Evolutionary conservation across 1,140 invertebrate genomes (phyloP).

Genomic region (Sycobia sp.): DNA sequence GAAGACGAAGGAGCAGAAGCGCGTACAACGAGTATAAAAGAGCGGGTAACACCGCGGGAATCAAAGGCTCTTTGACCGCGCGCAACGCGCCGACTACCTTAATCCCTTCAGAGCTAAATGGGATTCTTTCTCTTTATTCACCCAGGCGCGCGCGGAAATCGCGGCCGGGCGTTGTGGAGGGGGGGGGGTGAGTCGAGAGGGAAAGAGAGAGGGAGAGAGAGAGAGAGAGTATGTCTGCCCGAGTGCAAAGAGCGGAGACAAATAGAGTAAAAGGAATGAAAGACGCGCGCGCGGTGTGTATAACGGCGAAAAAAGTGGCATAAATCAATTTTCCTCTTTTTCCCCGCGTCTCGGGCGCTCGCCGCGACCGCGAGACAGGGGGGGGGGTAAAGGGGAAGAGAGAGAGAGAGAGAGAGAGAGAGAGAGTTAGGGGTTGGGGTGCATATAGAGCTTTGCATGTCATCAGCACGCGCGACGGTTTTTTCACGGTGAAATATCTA

Average conservation of each 20-base stretch:
- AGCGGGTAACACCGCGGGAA: too few species aligned
- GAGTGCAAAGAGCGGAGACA: neutral
- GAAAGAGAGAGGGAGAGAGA: neutral
- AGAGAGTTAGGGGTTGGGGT: too few species aligned
- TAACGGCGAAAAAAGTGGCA: neutral
- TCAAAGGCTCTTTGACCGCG: constrained; percentile 11
- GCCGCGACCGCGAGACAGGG: too few species aligned
- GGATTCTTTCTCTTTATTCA: constrained; percentile 14
- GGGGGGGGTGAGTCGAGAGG: neutral
- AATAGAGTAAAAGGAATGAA: too few species aligned
- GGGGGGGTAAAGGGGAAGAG: neutral
- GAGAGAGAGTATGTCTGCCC: too few species aligned
- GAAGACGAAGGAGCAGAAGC: too few species aligned
- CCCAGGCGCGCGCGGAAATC: too few species aligned
- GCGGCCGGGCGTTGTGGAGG: neutral
- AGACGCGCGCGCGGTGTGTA: too few species aligned
- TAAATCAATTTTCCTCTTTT: constrained; percentile 29
- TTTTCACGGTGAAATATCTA: too few species aligned
- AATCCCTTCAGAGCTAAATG: constrained; percentile 23
- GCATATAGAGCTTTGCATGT: constrained; percentile 23
- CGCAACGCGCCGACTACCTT: neutral
- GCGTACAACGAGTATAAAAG: too few species aligned
- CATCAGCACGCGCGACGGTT: constrained; percentile 21
- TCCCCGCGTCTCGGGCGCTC: neutral
- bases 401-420: neutral